Conservation (phyloP, 1,140 invertebrate genomes). For the Latrodectus geometricus region DNA sequence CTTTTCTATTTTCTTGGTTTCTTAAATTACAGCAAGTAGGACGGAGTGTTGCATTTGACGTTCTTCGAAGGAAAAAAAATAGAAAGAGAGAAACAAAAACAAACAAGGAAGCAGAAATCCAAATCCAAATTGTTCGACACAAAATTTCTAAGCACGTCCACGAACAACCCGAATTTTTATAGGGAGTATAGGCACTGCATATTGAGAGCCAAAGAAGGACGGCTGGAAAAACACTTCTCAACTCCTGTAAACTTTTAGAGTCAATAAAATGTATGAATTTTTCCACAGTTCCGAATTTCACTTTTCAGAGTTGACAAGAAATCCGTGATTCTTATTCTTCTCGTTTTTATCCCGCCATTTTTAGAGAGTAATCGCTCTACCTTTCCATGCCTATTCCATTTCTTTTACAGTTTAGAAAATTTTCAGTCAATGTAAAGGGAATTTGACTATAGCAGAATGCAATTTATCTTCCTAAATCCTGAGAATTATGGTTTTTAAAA, state of each 20-base stretch:
- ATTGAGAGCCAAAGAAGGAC: background rate
- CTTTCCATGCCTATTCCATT: background rate
- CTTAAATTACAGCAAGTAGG: background rate
- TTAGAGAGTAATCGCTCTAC: background rate
- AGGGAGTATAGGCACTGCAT: conserved; percentile 2
- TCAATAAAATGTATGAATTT: conserved; percentile 45
- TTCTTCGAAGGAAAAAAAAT: background rate
- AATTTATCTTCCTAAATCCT: too few relatives aligned
- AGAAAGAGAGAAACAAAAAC: background rate
- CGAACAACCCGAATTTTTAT: background rate
- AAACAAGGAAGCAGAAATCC: background rate
- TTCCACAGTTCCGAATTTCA: background rate
- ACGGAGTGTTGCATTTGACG: background rate
- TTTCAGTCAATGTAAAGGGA: too few relatives aligned
- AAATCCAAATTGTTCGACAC: conserved; percentile 4
- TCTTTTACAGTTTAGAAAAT: too few relatives aligned
- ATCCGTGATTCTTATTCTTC: background rate
- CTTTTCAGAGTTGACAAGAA: background rate
- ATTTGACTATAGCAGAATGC: too few relatives aligned
- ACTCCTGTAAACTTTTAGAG: conserved; percentile 28
- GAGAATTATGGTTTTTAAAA: too few relatives aligned
- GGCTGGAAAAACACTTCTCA: background rate
- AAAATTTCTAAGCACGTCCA: conserved; percentile 2
- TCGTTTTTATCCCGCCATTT: background rate
- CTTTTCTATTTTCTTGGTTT: background rate